Base-by-base conservation (phyloP, 2,797 vertebrate species). In the Taenioides sp. region DNA sequence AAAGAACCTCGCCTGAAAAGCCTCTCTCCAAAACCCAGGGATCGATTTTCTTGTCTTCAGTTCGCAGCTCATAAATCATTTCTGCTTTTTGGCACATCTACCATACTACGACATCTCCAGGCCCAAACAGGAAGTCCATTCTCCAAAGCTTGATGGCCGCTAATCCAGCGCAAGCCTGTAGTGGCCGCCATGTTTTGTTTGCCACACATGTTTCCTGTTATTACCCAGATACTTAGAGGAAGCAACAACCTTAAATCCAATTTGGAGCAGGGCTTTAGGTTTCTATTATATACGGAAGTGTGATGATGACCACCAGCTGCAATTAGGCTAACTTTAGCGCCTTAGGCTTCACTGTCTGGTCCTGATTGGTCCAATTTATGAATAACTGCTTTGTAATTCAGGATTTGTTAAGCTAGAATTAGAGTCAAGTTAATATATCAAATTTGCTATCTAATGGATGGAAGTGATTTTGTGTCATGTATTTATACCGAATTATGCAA, bases 191-290 rank as follows among this genome's bases (percentile, higher is more conserved):
- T 81, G 77, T 87, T 84, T 87, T 80, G 76, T 87, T 84, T 88
- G 82, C 76, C 83, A 87, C 90, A 92, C 77, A 69, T 92, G 92
- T 91, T 92, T 95, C 92, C 92, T 92, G 81, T 93, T 84, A 85
- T 93, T 90, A 92, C 82, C 75, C 83, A 67, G 75, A 65, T 74
- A 80, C 84, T 79, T 47, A 70, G 79, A 83, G 90, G 91, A 93
- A 94, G 91, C 65, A 28, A 71, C 75, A 87, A 71, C 81, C 82
- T 84, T 79, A 78, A 84, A 90, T 86, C 90, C 88, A 91, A 89
- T 92, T 80, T 79, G 77, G 71, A 80, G 50, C 65, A 17, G 69
- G 72, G 81, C 86, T 86, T 94, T 84, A 66, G 86, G 91, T 94
- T 93, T 88, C 90, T 83, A 84, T 88, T 85, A 87, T 27, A 89